Evolutionary conservation across 2,888 invertebrate species (phyloP).

Genomic region (Dinocampus coccinellae): DNA sequence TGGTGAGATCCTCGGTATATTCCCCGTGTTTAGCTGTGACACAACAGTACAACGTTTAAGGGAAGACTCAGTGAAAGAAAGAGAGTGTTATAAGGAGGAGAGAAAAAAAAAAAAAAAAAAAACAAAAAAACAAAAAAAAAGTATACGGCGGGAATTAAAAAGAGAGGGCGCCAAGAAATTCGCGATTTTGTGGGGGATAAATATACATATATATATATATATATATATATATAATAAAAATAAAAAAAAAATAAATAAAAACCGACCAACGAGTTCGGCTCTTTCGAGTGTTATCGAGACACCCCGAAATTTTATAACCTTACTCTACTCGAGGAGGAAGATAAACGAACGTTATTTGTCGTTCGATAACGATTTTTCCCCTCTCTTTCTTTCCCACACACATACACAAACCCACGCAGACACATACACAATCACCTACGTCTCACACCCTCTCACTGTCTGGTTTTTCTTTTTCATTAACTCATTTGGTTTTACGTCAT

Average conservation of each 20-base stretch:
- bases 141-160: no score
- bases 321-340: background rate
- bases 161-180: conserved; percentile 37
- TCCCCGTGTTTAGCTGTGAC: conserved; percentile 43
- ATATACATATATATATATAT: no score
- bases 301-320: conserved; percentile 15
- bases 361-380: background rate
- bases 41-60: conserved; percentile 45
- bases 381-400: background rate
- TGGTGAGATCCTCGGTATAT: conserved; percentile 62
- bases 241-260: background rate
- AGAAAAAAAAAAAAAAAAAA: background rate
- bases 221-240: background rate
- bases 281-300: conserved; percentile 8
- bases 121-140: no score
- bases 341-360: background rate
- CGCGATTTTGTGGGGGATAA: conserved; percentile 37
- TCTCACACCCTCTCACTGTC: background rate
- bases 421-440: no score
- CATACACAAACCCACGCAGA: no score
- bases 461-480: background rate
- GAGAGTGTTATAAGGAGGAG: conserved; percentile 3
- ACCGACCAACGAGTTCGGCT: background rate
- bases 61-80: conserved; percentile 1
- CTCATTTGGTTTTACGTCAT: background rate